Evolutionary conservation across 2,797 vertebrate genomes (phyloP).

Genomic region (Morus bassanus): DNA sequence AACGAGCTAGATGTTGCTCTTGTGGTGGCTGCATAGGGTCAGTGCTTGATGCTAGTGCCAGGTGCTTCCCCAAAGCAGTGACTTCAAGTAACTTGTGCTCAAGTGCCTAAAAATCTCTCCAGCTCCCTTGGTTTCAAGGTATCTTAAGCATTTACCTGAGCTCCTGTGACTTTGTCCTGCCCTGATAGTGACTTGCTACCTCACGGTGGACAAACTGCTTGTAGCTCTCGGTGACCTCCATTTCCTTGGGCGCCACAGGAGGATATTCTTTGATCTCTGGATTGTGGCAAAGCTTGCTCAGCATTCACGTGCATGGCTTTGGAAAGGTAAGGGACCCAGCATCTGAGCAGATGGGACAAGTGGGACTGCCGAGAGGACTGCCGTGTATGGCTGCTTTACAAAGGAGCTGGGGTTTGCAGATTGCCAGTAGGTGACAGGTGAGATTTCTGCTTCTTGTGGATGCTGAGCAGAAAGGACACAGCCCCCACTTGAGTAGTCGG

Average conservation of each 20-base stretch:
- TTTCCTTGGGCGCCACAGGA: background rate
- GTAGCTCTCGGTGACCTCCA: background rate
- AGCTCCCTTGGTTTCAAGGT: background rate
- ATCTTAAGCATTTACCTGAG: background rate
- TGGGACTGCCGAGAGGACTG: background rate
- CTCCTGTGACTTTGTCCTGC: background rate
- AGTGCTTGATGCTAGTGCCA: background rate
- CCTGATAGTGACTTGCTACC: background rate
- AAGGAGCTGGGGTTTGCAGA: background rate
- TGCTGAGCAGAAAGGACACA: background rate
- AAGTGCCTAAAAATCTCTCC: background rate
- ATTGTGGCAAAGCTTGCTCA: background rate
- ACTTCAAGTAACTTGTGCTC: background rate
- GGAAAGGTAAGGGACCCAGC: background rate
- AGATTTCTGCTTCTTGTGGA: background rate
- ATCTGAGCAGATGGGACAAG: background rate
- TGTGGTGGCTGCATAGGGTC: background rate
- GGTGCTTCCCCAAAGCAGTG: background rate
- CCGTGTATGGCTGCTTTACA: background rate
- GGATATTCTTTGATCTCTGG: background rate
- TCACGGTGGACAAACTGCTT: background rate
- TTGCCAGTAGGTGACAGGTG: background rate
- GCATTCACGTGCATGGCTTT: fast-evolving
- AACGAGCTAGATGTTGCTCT: slow-evolving; percentile 7
- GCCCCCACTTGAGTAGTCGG: background rate